phyloP scores from a whole-genome alignment of 2,113 vertebrate species.

The Hippocampus abdominalis region DNA sequence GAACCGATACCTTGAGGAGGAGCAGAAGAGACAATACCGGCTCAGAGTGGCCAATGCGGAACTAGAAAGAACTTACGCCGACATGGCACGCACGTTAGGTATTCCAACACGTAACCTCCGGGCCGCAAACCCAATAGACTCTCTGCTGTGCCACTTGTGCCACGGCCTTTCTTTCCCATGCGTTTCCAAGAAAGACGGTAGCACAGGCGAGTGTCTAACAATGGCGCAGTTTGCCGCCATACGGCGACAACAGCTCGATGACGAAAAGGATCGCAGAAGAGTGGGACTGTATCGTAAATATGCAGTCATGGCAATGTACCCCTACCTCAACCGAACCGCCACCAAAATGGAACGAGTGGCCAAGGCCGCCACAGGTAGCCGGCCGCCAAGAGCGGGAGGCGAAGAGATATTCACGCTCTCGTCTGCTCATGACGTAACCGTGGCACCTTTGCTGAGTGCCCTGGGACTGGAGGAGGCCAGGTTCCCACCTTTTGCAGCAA shows the following conservation, averaged over 20 bases:
- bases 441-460: conserved; percentile 91
- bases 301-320: conserved; percentile 84
- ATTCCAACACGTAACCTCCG: conserved; percentile 83
- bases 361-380: conserved; percentile 52
- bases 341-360: conserved; percentile 78
- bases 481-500: conserved; percentile 92
- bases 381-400: conserved; percentile 64
- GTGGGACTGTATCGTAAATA: conserved; percentile 85
- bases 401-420: conserved; percentile 82
- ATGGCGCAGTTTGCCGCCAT: conserved; percentile 89
- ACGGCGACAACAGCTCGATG: conserved; percentile 87
- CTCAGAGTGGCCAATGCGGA: conserved; percentile 76
- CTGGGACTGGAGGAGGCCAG: conserved; percentile 84
- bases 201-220: conserved; percentile 75
- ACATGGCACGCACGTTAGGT: conserved; percentile 86
- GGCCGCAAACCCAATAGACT: conserved; percentile 91
- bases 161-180: conserved; percentile 90
- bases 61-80: conserved; percentile 82
- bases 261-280: conserved; percentile 81
- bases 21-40: conserved; percentile 88
- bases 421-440: conserved; percentile 91
- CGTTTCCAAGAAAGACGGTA: conserved; percentile 26
- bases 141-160: conserved; percentile 91
- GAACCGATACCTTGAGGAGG: conserved; percentile 86
- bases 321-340: conserved; percentile 86